Evolutionary conservation across 2,113 vertebrate species (phyloP).

Genomic region (Xiphorhynchus elegans): DNA sequence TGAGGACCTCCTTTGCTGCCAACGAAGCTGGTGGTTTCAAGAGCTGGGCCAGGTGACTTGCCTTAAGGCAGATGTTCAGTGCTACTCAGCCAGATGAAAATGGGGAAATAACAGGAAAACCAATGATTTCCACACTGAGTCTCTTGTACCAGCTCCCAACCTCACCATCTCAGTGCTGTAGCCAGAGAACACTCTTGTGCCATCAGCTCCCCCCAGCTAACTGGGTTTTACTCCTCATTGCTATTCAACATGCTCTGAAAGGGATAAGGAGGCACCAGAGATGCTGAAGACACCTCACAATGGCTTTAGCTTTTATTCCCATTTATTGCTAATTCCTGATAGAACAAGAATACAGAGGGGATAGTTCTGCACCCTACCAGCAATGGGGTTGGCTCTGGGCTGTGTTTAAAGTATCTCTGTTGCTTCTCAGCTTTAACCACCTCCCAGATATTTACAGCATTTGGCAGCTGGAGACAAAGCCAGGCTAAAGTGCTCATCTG

Average conservation of each 20-base stretch:
- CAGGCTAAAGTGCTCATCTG: not conserved
- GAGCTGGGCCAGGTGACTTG: slow-evolving; percentile 25
- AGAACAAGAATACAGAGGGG: slow-evolving; percentile 6
- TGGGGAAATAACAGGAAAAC: slow-evolving; percentile 18
- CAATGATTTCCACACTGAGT: not conserved
- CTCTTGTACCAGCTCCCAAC: not conserved
- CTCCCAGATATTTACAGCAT: slow-evolving; percentile 36
- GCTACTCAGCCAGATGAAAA: slow-evolving; percentile 10
- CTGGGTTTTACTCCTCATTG: not conserved
- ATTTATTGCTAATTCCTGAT: not conserved
- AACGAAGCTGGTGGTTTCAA: not conserved
- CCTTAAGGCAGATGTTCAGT: slow-evolving; percentile 36
- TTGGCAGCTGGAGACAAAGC: slow-evolving; percentile 24
- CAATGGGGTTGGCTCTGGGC: not conserved
- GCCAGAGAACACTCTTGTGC: not conserved
- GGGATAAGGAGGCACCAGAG: not conserved
- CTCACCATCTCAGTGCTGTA: not conserved
- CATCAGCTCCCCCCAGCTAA: not conserved
- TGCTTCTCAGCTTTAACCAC: slow-evolving; percentile 17
- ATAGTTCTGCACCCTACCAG: slow-evolving; percentile 45
- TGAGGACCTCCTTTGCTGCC: slow-evolving; percentile 17
- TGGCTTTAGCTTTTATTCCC: not conserved
- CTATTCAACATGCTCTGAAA: not conserved
- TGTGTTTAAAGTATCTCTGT: not conserved
- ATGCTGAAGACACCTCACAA: not conserved